phyloP scores from a whole-genome alignment of 2,888 invertebrate species.

The Drosophila emarginata region DNA sequence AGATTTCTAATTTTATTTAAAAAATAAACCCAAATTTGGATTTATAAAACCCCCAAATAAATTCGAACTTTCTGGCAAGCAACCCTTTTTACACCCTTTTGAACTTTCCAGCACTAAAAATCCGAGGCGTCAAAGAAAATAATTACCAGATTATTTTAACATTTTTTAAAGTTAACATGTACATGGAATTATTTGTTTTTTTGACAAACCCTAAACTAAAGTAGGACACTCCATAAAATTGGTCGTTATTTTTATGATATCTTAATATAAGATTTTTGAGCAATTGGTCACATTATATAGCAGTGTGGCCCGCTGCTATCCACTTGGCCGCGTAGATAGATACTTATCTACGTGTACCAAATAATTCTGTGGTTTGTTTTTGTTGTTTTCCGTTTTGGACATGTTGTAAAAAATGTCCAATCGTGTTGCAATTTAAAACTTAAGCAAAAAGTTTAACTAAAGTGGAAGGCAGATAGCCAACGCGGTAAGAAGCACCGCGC shows the following conservation, averaged over 20 bases:
- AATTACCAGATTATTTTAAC: too few species aligned
- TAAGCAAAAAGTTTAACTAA: constrained; percentile 31
- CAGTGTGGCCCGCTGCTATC: too few species aligned
- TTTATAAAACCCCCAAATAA: too few species aligned
- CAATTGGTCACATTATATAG: not conserved
- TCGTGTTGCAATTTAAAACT: constrained; percentile 40
- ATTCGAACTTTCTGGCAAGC: too few species aligned
- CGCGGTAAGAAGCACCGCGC: constrained; percentile 10
- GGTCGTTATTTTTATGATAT: not conserved
- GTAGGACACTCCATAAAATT: not conserved
- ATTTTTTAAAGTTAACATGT: too few species aligned
- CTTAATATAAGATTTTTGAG: not conserved
- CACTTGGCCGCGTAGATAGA: not conserved
- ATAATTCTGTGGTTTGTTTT: constrained; percentile 7
- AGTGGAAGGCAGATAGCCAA: constrained; percentile 30
- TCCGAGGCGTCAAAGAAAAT: too few species aligned
- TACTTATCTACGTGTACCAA: constrained; percentile 1
- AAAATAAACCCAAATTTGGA: too few species aligned
- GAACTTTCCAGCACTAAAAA: too few species aligned
- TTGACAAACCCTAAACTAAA: too few species aligned
- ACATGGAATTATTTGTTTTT: too few species aligned
- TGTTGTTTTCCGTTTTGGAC: constrained; percentile 11
- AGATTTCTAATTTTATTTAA: too few species aligned
- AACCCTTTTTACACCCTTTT: too few species aligned
- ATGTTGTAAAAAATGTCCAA: constrained; percentile 59